A percentile compares a stretch with the other conserved stretches of the same genome.
phyloP scores from a whole-genome alignment of 2,113 vertebrate species.

The Aptenodytes forsteri region DNA sequence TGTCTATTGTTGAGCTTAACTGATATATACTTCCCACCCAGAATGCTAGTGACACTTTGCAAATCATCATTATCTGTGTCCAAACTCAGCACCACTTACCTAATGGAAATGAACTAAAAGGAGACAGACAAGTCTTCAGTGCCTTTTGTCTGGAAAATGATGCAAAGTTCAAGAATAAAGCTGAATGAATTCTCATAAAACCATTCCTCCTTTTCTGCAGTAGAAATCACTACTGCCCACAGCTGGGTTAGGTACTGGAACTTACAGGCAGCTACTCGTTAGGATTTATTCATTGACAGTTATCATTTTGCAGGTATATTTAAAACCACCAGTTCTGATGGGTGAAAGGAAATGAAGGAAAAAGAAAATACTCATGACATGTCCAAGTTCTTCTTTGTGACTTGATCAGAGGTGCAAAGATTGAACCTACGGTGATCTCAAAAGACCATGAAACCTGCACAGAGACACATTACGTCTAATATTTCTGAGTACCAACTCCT shows the following conservation, averaged over 20 bases:
- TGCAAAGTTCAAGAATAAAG: neutral
- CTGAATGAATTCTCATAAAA: neutral
- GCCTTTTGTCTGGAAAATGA: neutral
- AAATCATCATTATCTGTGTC: neutral
- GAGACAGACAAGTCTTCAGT: rapidly evolving
- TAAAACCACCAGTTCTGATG: neutral
- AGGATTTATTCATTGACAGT: neutral
- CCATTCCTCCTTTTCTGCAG: neutral
- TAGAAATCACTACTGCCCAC: neutral
- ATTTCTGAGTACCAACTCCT: neutral
- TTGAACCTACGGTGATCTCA: rapidly evolving
- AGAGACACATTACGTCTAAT: neutral
- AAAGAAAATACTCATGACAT: neutral
- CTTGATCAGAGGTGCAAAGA: neutral
- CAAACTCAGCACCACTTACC: neutral
- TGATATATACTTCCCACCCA: neutral
- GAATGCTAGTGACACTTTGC: neutral
- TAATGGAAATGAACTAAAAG: neutral
- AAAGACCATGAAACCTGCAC: neutral
- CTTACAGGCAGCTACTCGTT: neutral
- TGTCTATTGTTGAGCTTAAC: neutral
- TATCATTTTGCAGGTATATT: neutral
- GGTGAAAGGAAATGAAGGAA: neutral
- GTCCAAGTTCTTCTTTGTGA: neutral
- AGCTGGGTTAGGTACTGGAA: neutral